Percentiles rank a stretch among this genome's conserved stretches.
These are phyloP conservation scores for Acromyrmex echinatior DNA, from an alignment of 1,140 invertebrate genomes.

Conservation along the genomic window DNA sequence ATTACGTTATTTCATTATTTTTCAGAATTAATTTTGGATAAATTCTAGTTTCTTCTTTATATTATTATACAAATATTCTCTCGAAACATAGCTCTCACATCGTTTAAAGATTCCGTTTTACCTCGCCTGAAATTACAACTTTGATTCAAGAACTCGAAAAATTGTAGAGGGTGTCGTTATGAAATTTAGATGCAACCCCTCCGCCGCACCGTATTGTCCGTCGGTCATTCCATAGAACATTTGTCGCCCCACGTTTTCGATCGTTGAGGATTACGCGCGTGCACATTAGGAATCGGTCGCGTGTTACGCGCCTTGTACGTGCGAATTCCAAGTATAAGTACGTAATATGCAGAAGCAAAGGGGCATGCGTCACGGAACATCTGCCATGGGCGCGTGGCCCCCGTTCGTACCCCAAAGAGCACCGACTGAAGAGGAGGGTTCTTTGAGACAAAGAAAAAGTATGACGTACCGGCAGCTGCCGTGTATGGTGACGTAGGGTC, in stretches of 20 bases:
- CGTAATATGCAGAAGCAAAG: constrained; percentile 78
- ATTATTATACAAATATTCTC: not conserved
- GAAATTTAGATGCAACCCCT: constrained; percentile 47
- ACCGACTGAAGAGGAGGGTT: constrained; percentile 80
- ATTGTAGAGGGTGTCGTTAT: not conserved
- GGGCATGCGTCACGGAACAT: constrained; percentile 85
- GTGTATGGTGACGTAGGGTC: constrained; percentile 81
- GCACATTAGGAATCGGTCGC: constrained; percentile 67
- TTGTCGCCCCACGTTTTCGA: constrained; percentile 58
- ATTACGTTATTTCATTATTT: not conserved
- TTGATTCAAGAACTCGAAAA: not conserved
- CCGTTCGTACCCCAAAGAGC: constrained; percentile 77
- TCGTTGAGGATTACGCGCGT: constrained; percentile 67
- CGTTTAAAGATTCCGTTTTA: not conserved
- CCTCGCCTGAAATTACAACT: not conserved
- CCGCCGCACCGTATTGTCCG: constrained; percentile 19
- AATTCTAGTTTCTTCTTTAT: not conserved
- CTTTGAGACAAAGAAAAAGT: constrained; percentile 87
- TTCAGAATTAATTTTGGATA: not conserved
- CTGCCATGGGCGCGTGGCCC: constrained; percentile 84
- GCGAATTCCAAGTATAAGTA: constrained; percentile 77
- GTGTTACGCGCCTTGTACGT: constrained; percentile 69
- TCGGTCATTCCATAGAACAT: constrained; percentile 42
- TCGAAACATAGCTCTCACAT: not conserved
- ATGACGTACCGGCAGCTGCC: constrained; percentile 86